Conservation (phyloP, 1,140 invertebrate genomes). For the Littorina saxatilis region DNA sequence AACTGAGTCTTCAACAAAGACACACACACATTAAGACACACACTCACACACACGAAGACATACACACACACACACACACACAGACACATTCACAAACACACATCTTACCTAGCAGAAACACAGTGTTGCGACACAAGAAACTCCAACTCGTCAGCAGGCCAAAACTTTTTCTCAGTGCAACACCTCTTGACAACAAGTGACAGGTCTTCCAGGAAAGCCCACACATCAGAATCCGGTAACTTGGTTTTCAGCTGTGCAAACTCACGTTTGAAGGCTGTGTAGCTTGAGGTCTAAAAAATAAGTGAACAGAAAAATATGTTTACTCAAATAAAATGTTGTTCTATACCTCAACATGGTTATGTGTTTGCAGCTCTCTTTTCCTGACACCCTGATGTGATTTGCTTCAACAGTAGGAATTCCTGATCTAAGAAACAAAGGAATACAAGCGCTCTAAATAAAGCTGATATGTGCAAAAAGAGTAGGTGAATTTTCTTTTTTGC, state of each 20-base stretch:
- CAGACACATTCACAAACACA: neutral
- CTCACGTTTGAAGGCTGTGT: neutral
- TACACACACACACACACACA: slow-evolving; percentile 10
- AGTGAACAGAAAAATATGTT: neutral
- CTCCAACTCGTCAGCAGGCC: slow-evolving; percentile 37
- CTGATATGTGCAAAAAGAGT: neutral
- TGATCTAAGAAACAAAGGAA: neutral
- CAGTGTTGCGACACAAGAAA: slow-evolving; percentile 32
- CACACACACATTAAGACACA: neutral
- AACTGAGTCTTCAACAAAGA: too few species aligned
- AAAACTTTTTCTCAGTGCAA: slow-evolving; percentile 41
- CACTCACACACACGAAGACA: neutral
- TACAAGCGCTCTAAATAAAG: too few species aligned
- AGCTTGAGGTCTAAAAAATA: slow-evolving; percentile 40
- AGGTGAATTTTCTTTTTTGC: neutral
- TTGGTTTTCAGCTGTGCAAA: neutral
- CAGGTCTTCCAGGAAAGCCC: slow-evolving; percentile 5
- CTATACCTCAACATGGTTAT: neutral
- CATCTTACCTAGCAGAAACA: slow-evolving; percentile 37
- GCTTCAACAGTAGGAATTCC: neutral
- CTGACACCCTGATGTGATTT: neutral
- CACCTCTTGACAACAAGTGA: slow-evolving; percentile 29
- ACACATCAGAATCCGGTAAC: neutral
- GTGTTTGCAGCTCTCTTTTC: too few species aligned
- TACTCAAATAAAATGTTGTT: neutral